Evolutionary conservation across 2,888 invertebrate genomes (phyloP).

Genomic region (Pristionchus exspectatus): DNA sequence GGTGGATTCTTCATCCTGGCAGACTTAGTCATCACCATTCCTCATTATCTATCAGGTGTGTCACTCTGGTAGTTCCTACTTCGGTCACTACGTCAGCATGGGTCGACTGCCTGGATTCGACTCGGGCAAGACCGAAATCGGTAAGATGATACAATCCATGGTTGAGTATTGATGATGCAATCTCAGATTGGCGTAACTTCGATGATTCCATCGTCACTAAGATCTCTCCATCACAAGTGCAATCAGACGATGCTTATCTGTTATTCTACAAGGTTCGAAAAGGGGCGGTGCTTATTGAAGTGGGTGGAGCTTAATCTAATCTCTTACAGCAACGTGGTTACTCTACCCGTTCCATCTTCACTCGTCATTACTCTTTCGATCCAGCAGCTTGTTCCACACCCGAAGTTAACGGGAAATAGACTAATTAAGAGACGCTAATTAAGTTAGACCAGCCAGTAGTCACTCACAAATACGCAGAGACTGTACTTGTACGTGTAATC

Average conservation of each 20-base stretch:
- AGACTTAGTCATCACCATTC: slow-evolving; percentile 60
- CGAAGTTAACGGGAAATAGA: slow-evolving; percentile 37
- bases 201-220: slow-evolving; percentile 79
- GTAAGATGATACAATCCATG: slow-evolving; percentile 67
- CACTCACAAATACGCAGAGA: not conserved
- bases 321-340: slow-evolving; percentile 48
- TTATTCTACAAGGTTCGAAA: slow-evolving; percentile 77
- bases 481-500: slow-evolving; percentile 43
- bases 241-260: slow-evolving; percentile 79
- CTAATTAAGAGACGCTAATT: not conserved
- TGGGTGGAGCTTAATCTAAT: not conserved
- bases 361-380: slow-evolving; percentile 55
- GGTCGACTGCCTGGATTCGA: slow-evolving; percentile 80
- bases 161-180: not conserved
- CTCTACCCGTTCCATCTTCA: slow-evolving; percentile 54
- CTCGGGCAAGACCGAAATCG: slow-evolving; percentile 79
- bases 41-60: slow-evolving; percentile 60
- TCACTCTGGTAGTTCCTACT: slow-evolving; percentile 78
- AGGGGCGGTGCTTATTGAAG: not conserved
- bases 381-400: slow-evolving; percentile 41
- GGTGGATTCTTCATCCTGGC: not conserved
- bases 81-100: slow-evolving; percentile 82
- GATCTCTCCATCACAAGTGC: slow-evolving; percentile 65
- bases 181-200: slow-evolving; percentile 78
- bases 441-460: slow-evolving; percentile 11